Base-by-base conservation (phyloP, 2,113 vertebrate species). In the Rallus limicola region DNA sequence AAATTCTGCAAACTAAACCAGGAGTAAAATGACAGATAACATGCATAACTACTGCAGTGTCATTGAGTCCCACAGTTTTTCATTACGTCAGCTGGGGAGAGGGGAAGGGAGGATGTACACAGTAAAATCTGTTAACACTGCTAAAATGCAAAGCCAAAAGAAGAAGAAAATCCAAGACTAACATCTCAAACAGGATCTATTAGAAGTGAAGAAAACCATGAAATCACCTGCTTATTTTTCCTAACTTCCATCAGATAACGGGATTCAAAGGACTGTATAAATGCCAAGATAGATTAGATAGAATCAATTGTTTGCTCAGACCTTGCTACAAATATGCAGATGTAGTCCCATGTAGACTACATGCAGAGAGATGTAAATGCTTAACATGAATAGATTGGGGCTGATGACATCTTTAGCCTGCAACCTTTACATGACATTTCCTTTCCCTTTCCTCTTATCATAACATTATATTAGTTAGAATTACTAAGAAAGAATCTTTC, bases 271-370 rank as follows among this genome's bases (percentile, higher is more conserved):
- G 67, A 94, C 93, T 94, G 88, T 96, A 88, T 91, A 96, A 96
- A 95, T 92, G 95, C 79, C 94, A 96, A 93, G 68, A 96, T 48
- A 88, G 85, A 97, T 97, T 97, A 96, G 94, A 94, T 12, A 83
- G 82, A 94, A 92, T 52, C 83, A 92, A 96, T 97, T 97, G 92
- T 96, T 88, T 74, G 76, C 52, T 86, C 88, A 83, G 79, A 46
- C 55, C 14, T 0, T 88, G 79, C 55, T 90, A 90, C 94, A 90
- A 69, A 95, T 82, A 92, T 80, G 86, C 83, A 89, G 92, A 84
- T 88, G 72, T 90, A 78, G 67, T 93, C 84, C 63, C 74, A 80
- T 90, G 83, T 23, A 68, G 92, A 90, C 92, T 93, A 93, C 95
- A 96, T 44, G 94, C 68, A 90, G 93, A 95, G 82, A 84, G 85